These are phyloP conservation scores for Ennomos erosarius DNA, from an alignment of 2,888 invertebrate species.

Conservation along the genomic window DNA sequence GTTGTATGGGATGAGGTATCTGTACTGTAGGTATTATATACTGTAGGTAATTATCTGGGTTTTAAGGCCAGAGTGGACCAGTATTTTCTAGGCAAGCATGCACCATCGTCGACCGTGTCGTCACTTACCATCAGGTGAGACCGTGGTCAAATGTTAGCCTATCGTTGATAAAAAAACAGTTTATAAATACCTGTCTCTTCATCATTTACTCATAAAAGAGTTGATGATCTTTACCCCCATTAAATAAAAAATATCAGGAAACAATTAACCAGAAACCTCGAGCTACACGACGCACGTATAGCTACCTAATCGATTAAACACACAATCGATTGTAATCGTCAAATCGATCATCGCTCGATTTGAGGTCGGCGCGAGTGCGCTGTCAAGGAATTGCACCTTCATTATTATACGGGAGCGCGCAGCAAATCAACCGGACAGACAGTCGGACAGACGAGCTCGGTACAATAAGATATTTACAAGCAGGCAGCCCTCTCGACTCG, in stretches of 20 bases:
- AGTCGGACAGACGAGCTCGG: slow-evolving; percentile 69
- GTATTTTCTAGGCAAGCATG: too few relatives aligned
- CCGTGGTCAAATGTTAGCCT: too few relatives aligned
- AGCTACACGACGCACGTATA: slow-evolving; percentile 44
- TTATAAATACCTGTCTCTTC: too few relatives aligned
- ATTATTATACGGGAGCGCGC: slow-evolving; percentile 74
- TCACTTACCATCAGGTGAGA: too few relatives aligned
- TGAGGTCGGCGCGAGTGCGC: slow-evolving; percentile 60
- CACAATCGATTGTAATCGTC: slow-evolving; percentile 59
- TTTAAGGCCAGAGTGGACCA: too few relatives aligned
- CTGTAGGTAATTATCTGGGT: too few relatives aligned
- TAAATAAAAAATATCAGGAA: not conserved
- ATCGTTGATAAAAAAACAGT: too few relatives aligned
- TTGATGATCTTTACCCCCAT: too few relatives aligned
- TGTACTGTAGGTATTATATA: too few relatives aligned
- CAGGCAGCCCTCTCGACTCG: slow-evolving; percentile 55
- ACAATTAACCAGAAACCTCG: slow-evolving; percentile 2
- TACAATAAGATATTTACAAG: slow-evolving; percentile 78
- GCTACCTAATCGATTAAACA: slow-evolving; percentile 58
- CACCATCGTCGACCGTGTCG: too few relatives aligned
- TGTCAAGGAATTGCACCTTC: slow-evolving; percentile 69
- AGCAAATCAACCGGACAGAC: slow-evolving; percentile 72
- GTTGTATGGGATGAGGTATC: too few relatives aligned
- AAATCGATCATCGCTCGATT: slow-evolving; percentile 63
- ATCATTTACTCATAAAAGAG: too few relatives aligned